Evolutionary conservation across 1,140 invertebrate genomes (phyloP), one percentile per base, ranked within the genome.

Genomic region (Phortica variegata): DNA sequence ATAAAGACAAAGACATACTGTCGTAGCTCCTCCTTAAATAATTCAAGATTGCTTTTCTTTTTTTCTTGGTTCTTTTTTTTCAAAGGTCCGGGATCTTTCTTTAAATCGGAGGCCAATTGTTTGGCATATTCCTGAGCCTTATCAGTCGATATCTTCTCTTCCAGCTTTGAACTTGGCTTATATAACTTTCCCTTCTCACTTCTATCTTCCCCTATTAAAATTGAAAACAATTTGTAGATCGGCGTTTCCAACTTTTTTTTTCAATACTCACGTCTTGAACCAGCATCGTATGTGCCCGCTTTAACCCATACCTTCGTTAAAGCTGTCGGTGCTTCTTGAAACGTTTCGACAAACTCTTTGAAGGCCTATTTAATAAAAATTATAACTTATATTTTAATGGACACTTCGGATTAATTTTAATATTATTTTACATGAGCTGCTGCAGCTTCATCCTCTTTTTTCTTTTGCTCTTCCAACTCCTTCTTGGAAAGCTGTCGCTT

Each of bases 271-370:
- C 91, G 89, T 82, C 91, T 84, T 57, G 90, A 89, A 9, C 91
- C 93, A 47, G 93, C 91, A 86, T 97, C 93, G 65, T 97, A 97
- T 2, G 91, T 93, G 37, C 93, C 93, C 38, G 94, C 95, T 77
- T 97, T 96, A 1, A 98, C 90, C 93, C 95, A 98, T 44, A 95
- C 86, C 81, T 97, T 97, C 17, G 85, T 88, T 0, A 81, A 79
- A 5, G 82, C 80, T 19, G 81, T 63, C 2, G 89, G 86, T 6
- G 85, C 83, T 52, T 97, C 91, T 83, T 96, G 91, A 80, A 98
- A 98, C 10, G 93, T 95, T 47, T 93, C 93, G 16, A 97, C 91
- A 84, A 97, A 98, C 77, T 97, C 94, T 82, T 97, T 88, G 79
- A 95, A 97, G 4, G 90, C 93, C 84, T 93, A 23, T 12, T 1